These are phyloP conservation scores for Corvus moneduloides DNA, from an alignment of 2,113 vertebrate genomes.

Conservation along the genomic window DNA sequence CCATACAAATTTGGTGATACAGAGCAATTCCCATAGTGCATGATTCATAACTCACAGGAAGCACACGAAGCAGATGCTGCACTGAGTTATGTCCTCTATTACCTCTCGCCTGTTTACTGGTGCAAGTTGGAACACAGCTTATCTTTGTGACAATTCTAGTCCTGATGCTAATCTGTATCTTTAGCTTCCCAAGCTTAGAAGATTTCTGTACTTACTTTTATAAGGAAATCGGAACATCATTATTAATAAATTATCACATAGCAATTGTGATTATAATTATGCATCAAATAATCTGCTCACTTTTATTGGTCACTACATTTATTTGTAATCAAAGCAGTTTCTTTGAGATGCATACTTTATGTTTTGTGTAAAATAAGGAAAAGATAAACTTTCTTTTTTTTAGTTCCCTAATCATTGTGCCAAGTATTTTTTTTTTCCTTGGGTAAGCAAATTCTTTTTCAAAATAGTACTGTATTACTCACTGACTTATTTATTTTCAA, in stretches of 20 bases:
- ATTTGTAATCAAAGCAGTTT: conserved; percentile 32
- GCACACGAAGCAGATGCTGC: background rate
- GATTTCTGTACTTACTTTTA: background rate
- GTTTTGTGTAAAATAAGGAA: background rate
- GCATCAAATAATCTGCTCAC: background rate
- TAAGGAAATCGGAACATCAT: background rate
- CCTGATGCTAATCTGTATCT: background rate
- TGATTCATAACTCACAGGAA: conserved; percentile 4
- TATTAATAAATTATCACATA: conserved; percentile 18
- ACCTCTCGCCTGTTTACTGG: background rate
- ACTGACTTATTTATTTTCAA: conserved; percentile 26
- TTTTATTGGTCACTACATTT: conserved; percentile 2
- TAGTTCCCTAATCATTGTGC: background rate
- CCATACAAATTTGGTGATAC: background rate
- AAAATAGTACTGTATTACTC: background rate
- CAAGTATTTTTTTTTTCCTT: background rate
- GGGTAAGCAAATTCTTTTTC: background rate
- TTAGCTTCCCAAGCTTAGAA: background rate
- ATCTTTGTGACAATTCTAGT: background rate
- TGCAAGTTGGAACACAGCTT: background rate
- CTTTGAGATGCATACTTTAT: background rate
- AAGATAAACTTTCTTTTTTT: background rate
- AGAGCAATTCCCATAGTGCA: background rate
- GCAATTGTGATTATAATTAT: background rate
- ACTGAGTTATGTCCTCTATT: conserved; percentile 9